These are phyloP conservation scores for Andrena haemorrhoa DNA, from an alignment of 2,888 invertebrate genomes.

Conservation along the genomic window DNA sequence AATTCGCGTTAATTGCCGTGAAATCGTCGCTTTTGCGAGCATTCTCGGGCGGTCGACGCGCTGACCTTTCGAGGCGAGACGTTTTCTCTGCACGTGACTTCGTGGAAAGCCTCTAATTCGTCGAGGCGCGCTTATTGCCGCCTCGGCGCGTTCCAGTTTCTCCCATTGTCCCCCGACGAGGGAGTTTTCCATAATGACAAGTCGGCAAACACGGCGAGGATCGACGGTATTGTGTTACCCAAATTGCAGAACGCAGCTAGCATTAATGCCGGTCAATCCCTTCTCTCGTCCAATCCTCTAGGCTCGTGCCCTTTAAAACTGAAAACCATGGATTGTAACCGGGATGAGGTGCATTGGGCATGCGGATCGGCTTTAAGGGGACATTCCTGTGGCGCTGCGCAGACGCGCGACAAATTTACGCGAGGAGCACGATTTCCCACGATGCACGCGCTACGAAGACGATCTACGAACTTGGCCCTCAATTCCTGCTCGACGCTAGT, in stretches of 20 bases:
- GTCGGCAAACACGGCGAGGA: slow-evolving; percentile 49
- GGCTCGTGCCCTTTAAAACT: background rate
- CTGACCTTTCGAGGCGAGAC: slow-evolving; percentile 31
- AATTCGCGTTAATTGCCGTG: slow-evolving; percentile 1
- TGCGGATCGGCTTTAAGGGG: slow-evolving; percentile 35
- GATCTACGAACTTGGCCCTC: slow-evolving; percentile 18
- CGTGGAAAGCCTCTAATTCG: slow-evolving; percentile 38
- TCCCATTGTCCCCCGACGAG: slow-evolving; percentile 55
- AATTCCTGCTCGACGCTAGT: slow-evolving; percentile 41
- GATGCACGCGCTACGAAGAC: slow-evolving; percentile 4
- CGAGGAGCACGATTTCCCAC: slow-evolving; percentile 64
- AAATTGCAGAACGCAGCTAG: slow-evolving; percentile 50
- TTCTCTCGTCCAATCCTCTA: slow-evolving; percentile 7
- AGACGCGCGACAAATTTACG: slow-evolving; percentile 60
- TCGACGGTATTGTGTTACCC: slow-evolving; percentile 46
- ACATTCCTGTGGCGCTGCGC: slow-evolving; percentile 41
- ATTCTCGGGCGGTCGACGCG: background rate
- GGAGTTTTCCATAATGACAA: slow-evolving; percentile 67
- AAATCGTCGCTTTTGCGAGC: slow-evolving; percentile 2
- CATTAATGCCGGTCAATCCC: slow-evolving; percentile 20
- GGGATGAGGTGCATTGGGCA: slow-evolving; percentile 24
- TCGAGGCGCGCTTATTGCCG: slow-evolving; percentile 28
- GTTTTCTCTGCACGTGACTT: slow-evolving; percentile 27
- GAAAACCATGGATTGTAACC: slow-evolving; percentile 14
- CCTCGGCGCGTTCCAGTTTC: slow-evolving; percentile 53